phyloP scores from a whole-genome alignment of 1,140 invertebrate genomes.

The Oncopodura yosiiana region DNA sequence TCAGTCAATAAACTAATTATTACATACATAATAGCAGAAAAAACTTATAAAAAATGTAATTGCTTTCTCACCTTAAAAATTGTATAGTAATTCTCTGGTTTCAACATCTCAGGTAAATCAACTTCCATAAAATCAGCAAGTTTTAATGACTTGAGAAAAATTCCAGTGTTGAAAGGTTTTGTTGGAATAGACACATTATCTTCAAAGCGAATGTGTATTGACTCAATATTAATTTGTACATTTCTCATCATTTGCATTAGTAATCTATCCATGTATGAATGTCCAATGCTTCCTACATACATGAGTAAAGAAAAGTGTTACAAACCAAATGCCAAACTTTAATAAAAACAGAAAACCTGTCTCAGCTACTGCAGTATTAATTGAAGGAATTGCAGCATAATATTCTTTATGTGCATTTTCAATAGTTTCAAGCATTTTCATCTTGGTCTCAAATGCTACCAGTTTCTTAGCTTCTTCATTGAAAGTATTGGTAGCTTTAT shows the following conservation, averaged over 20 bases:
- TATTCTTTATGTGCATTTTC: conserved; percentile 3
- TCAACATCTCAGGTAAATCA: conserved; percentile 35
- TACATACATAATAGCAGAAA: too few relatives aligned
- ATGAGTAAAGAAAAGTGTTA: background rate
- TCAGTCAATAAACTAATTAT: too few relatives aligned
- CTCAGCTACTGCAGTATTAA: background rate
- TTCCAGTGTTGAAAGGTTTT: conserved; percentile 76
- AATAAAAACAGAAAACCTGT: background rate
- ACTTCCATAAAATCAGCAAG: conserved; percentile 64
- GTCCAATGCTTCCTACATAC: conserved; percentile 45
- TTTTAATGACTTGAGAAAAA: conserved; percentile 74
- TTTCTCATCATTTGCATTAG: conserved; percentile 93
- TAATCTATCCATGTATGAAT: conserved; percentile 90
- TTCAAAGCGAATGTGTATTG: conserved; percentile 93
- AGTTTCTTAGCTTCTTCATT: conserved; percentile 79
- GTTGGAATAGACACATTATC: conserved; percentile 68
- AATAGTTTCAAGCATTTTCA: conserved; percentile 55
- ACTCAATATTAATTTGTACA: conserved; percentile 80
- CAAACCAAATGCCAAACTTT: background rate
- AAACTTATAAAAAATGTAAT: too few relatives aligned
- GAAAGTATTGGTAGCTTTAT: conserved; percentile 79
- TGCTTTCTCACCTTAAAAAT: too few relatives aligned
- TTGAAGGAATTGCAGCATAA: background rate
- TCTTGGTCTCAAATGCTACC: conserved; percentile 63
- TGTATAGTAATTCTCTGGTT: too few relatives aligned